Base-by-base conservation (phyloP, 23 tunicate genomes). In the Ascidia mentula region DNA sequence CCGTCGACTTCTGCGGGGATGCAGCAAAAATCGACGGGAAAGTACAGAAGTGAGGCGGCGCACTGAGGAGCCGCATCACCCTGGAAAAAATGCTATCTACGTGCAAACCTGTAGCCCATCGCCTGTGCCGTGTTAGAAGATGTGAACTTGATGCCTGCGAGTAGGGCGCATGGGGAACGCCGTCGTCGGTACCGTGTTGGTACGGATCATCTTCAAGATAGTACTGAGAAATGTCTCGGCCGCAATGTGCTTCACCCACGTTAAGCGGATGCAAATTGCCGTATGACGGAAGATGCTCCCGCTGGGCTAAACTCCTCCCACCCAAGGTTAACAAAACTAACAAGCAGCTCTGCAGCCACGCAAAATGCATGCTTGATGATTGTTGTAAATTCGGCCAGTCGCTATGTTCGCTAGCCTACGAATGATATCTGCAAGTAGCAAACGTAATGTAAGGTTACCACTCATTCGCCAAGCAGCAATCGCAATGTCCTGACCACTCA, bases 171-270 rank as follows among this genome's bases (percentile, higher is more conserved):
- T 4, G 12, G 30, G 6, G 38, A 18, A 9, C 1, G 12, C 20
- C 12, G 1, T 4, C 6, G 59, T 75, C 40, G 20, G 7, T 12
- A 34, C 12, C 79, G 3, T 35, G 7, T 32, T 38, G 53, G 7
- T 18, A 6, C 3, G 6, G 7, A 1, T 39, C 59, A 38, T 40
- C 59, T 20, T 75, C 79, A 6, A 4, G n/a, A 15, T 92, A 79
- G 40, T 91, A 84, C 15, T 42, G 81, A 6, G 97, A 92, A 34
- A 87, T 71, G 53, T 92, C 97, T 6, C 92, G 86, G 18, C 97
- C 97, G 38, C 97, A 92, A 30, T 92, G 97, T 0, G 78, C 91
- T 71, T 92, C 92, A 9, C 86, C 88, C 42, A 80, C 85, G 30
- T 83, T 77, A 9, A 84, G 84, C 22, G 92, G 92, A 40, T 81